Evolutionary conservation across 1,140 invertebrate species (phyloP), one percentile per base, ranked within the genome.

Genomic region (Pectinophora gossypiella): DNA sequence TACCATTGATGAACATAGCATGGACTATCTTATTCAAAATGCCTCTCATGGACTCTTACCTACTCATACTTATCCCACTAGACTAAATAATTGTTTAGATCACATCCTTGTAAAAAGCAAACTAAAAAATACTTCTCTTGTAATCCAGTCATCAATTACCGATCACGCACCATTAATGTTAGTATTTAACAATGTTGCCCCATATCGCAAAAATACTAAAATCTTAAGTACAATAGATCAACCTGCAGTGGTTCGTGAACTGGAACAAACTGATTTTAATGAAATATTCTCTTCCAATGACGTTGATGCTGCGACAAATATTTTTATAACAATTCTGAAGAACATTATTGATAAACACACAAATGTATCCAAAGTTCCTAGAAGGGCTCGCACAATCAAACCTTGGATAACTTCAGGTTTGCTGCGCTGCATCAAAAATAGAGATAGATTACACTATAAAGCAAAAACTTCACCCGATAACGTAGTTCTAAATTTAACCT

Each of bases 61-160:
- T 1, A 7, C 48, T 4, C 19, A 38, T 4, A 38, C 1, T 16
- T 13, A 20, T 7, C 48, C 48, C 3, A 49, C 48, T 10, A 6
- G 19, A 6, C 18, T 9, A 1, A 21, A 20, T 1, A 32, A 3
- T 12, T 51, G 51, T 20, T 13, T 53, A 2, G 51, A 53, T 19
- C 51, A 53, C 27, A 0, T 9, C 2, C 19, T 53, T 10, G 9
- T 53, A 1, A 45, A 46, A 45, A 53, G n/a, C 13, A 45, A 35
- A 46, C 15, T 35, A 2, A 10, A 32, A n/a, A 21, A n/a, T n/a
- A n/a, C n/a, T n/a, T n/a, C n/a, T n/a, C n/a, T n/a, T n/a, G n/a
- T n/a, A n/a, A n/a, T n/a, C n/a, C n/a, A n/a, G n/a, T n/a, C n/a
- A n/a, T n/a, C n/a, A n/a, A n/a, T n/a, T n/a, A n/a, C n/a, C n/a